Evolutionary conservation across 2,888 invertebrate genomes (phyloP), one percentile per base, ranked within the genome.

Genomic region (Octonoba sinensis): DNA sequence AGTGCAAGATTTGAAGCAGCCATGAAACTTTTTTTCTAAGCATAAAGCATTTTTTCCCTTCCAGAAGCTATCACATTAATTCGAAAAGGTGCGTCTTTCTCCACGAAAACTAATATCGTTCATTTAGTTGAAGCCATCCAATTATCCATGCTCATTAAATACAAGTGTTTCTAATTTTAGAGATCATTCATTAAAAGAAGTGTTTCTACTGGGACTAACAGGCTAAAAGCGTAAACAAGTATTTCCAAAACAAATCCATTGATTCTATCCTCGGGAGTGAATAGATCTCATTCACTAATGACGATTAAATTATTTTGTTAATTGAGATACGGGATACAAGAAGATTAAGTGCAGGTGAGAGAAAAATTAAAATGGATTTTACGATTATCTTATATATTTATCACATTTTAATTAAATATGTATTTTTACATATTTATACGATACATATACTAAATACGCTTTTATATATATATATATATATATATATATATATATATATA

Each of bases 81-180:
- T 75, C 51, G 75, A 8, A 51, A 44, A 67, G 56, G 67, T 51
- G 36, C 67, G 49, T 57, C 65, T 70, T 75, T 51, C 36, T 47
- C 56, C 57, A 70, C 54, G 64, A 24, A 65, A 59, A 56, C 56
- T 27, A 62, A 64, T 27, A 76, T 18, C 67, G 60, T 67, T 60
- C 59, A 59, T 70, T 69, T 70, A 47, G 62, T 54, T 70, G n/a
- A 64, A 27, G 18, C 60, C 64, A 70, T 76, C 76, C 76, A 76
- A 76, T 76, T 76, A 76, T 62, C 69, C 46, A 27, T 54, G 49
- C 76, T 76, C 76, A 76, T 76, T 76, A 76, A 60, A 56, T 69
- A 76, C 76, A 47, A 76, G 69, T 69, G 76, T 76, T 76, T 76
- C 76, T 70, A 76, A 76, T 65, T 76, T 76, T 76, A 56, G 76